Conservation (phyloP, 2,113 vertebrate genomes). For the Eolophus roseicapilla region DNA sequence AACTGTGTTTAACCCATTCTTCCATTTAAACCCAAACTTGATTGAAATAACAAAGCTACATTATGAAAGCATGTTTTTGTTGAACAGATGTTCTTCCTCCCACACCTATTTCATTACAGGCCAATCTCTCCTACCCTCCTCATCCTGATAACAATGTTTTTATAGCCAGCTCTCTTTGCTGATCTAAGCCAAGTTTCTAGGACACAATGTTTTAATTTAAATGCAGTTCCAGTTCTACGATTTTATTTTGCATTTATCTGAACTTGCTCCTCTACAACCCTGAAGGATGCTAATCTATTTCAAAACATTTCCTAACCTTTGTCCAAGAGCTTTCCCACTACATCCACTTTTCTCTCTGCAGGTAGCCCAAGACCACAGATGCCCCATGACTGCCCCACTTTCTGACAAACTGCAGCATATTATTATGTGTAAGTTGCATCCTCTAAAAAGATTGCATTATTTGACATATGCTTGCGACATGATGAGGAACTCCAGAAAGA, state of each 20-base stretch:
- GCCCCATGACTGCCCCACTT: background rate
- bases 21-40: background rate
- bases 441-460: background rate
- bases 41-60: constrained; percentile 14
- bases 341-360: background rate
- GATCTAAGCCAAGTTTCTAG: constrained; percentile 35
- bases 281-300: background rate
- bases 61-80: constrained; percentile 2
- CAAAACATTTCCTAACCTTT: background rate
- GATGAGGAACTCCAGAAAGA: background rate
- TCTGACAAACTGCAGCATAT: background rate
- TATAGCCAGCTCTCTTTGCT: background rate
- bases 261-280: background rate
- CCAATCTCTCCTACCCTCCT: background rate
- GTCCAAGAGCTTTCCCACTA: background rate
- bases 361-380: background rate
- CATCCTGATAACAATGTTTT: background rate
- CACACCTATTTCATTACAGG: background rate
- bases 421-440: background rate
- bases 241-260: constrained; percentile 3
- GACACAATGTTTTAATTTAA: constrained; percentile 33
- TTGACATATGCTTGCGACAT: background rate
- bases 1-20: background rate
- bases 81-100: constrained; percentile 23
- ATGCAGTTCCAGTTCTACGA: background rate